phyloP scores from a whole-genome alignment of 1,140 invertebrate species.

The Trichogramma pretiosum region DNA sequence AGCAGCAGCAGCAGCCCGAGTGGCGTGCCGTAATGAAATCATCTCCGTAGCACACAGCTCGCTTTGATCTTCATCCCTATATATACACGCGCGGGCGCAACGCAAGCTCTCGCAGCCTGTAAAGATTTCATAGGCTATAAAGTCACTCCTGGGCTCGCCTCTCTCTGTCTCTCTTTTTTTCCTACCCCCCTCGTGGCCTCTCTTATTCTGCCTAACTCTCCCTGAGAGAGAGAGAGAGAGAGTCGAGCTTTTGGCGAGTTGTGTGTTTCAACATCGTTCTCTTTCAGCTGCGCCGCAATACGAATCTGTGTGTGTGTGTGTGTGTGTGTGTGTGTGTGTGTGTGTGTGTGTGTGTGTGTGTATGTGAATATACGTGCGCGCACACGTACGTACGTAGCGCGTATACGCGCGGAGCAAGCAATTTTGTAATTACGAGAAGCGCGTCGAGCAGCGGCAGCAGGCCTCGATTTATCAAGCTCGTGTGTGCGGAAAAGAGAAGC shows the following conservation, averaged over 20 bases:
- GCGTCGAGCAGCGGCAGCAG: conserved; percentile 10
- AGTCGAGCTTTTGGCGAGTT: too few relatives aligned
- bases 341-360: too few relatives aligned
- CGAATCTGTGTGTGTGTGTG: too few relatives aligned
- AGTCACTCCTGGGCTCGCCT: conserved; percentile 16
- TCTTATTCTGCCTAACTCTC: background rate
- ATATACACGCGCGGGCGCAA: conserved; percentile 9
- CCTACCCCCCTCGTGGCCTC: background rate
- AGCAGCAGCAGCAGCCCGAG: too few relatives aligned
- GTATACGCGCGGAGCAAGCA: conserved; percentile 21
- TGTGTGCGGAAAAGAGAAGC: too few relatives aligned
- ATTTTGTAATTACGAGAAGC: conserved; percentile 28
- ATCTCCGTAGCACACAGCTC: too few relatives aligned
- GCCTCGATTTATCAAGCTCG: too few relatives aligned
- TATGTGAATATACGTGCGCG: too few relatives aligned
- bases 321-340: too few relatives aligned
- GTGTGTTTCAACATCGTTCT: conserved; percentile 23
- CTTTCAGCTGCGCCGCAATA: conserved; percentile 22
- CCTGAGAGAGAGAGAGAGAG: too few relatives aligned
- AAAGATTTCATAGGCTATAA: conserved; percentile 7
- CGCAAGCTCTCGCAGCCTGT: background rate
- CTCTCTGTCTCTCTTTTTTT: conserved; percentile 2
- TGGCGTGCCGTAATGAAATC: conserved; percentile 44
- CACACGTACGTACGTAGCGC: too few relatives aligned
- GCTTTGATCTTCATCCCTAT: conserved; percentile 44